Conservation (phyloP, 2,888 invertebrate genomes). For the Papilio demoleus region DNA sequence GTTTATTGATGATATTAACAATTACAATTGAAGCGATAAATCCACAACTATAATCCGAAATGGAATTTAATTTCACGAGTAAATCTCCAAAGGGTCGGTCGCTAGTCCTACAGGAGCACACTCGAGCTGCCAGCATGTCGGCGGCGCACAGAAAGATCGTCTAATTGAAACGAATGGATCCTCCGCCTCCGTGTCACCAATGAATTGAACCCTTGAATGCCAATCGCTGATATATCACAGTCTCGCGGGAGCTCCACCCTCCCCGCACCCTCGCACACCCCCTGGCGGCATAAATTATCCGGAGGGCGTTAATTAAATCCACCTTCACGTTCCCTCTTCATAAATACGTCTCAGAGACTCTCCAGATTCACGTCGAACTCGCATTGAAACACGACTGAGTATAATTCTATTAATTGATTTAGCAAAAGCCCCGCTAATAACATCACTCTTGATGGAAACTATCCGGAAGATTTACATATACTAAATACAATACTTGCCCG, state of each 20-base stretch:
- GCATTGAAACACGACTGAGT: conserved; percentile 21
- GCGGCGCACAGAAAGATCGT: not conserved
- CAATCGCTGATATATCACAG: conserved; percentile 36
- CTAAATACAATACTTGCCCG: not conserved
- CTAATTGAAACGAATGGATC: conserved; percentile 23
- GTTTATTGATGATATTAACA: not conserved
- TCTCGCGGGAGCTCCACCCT: not conserved
- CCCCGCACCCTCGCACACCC: not conserved
- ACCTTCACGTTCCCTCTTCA: conserved; percentile 40
- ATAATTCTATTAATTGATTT: conserved; percentile 36
- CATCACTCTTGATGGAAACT: not conserved
- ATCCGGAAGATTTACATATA: not conserved
- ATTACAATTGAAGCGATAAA: not conserved
- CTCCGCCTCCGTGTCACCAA: conserved; percentile 11
- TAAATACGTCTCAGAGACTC: conserved; percentile 31
- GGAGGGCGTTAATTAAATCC: conserved; percentile 47
- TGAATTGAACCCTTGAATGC: conserved; percentile 29
- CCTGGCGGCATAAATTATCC: conserved; percentile 47
- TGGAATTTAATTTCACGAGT: conserved; percentile 6
- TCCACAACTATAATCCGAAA: not conserved
- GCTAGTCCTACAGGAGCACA: not conserved
- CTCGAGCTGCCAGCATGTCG: not conserved
- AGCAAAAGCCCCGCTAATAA: not conserved
- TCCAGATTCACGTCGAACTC: conserved; percentile 18
- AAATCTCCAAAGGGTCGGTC: conserved; percentile 5